These are phyloP conservation scores for Poeciliopsis presidionis DNA, from an alignment of 2,797 vertebrate species.

Conservation along the genomic window DNA sequence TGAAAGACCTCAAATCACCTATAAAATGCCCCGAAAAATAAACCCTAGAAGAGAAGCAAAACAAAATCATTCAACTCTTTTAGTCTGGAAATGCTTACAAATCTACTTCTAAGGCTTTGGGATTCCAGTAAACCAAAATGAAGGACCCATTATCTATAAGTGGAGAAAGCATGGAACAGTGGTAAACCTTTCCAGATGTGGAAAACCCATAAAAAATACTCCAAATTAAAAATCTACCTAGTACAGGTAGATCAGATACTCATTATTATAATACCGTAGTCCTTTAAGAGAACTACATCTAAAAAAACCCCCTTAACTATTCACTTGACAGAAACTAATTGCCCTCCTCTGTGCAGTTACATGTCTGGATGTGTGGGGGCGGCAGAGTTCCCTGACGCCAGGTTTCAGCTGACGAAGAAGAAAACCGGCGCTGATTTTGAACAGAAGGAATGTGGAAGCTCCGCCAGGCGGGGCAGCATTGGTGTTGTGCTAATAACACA, in stretches of 20 bases:
- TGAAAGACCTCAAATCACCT: neutral
- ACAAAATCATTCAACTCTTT: too few relatives aligned
- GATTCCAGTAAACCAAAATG: neutral
- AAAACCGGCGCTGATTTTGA: conserved; percentile 76
- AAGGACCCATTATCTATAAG: neutral
- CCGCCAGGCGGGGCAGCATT: conserved; percentile 54
- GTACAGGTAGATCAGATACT: neutral
- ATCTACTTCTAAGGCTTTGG: neutral
- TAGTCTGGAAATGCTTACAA: too few relatives aligned
- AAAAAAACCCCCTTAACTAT: neutral
- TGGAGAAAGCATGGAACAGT: neutral
- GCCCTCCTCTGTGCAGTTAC: conserved; percentile 39
- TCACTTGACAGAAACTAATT: neutral
- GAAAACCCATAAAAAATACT: neutral
- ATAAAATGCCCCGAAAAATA: neutral
- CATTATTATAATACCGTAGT: neutral
- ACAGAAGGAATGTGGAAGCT: conserved; percentile 50
- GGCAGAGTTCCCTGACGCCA: conserved; percentile 4
- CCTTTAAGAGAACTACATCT: neutral
- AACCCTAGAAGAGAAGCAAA: too few relatives aligned
- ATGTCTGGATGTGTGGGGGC: conserved; percentile 9
- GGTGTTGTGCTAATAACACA: neutral
- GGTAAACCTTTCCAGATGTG: neutral
- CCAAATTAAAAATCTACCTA: neutral
- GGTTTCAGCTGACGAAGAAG: conserved; percentile 39